Conservation (phyloP, 2,888 invertebrate species). For the Drosophila mayaguana region DNA sequence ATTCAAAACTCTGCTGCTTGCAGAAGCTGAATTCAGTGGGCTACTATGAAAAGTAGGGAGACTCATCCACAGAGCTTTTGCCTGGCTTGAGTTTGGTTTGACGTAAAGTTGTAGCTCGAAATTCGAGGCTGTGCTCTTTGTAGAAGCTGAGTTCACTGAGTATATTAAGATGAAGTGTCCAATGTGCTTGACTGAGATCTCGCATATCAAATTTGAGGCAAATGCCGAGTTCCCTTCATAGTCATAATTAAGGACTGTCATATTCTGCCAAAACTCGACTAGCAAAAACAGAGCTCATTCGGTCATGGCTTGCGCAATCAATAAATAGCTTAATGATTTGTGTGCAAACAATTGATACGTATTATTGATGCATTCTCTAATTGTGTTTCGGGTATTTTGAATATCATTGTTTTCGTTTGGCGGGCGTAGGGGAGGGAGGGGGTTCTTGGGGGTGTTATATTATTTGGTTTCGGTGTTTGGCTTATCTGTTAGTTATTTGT, state of each 20-base stretch:
- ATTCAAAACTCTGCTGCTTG: not conserved
- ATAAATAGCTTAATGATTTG: slow-evolving; percentile 13
- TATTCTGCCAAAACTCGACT: not conserved
- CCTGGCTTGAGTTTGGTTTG: not conserved
- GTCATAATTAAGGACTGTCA: not conserved
- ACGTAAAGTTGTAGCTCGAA: not conserved
- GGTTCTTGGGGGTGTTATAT: not conserved
- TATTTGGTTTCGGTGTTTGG: slow-evolving; percentile 23
- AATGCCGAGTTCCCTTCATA: not conserved
- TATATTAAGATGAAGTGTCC: not conserved
- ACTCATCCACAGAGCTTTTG: not conserved
- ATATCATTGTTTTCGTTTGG: slow-evolving; percentile 5
- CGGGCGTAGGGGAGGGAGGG: not conserved
- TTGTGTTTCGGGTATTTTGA: slow-evolving; percentile 30
- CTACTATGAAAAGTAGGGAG: not conserved
- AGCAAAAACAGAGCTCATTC: not conserved
- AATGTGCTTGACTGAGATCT: not conserved
- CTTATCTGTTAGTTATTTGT: slow-evolving; percentile 50
- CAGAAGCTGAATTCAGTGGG: slow-evolving; percentile 14
- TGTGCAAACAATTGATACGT: slow-evolving; percentile 28
- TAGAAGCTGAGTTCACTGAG: slow-evolving; percentile 15
- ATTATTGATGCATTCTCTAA: slow-evolving; percentile 13
- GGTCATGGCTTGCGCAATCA: slow-evolving; percentile 12
- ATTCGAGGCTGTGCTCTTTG: not conserved
- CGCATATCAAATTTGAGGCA: not conserved